A percentile compares a stretch with the other conserved stretches of the same genome.
Conservation (phyloP, 2,888 invertebrate species). For the Dexiosoma caninum region DNA sequence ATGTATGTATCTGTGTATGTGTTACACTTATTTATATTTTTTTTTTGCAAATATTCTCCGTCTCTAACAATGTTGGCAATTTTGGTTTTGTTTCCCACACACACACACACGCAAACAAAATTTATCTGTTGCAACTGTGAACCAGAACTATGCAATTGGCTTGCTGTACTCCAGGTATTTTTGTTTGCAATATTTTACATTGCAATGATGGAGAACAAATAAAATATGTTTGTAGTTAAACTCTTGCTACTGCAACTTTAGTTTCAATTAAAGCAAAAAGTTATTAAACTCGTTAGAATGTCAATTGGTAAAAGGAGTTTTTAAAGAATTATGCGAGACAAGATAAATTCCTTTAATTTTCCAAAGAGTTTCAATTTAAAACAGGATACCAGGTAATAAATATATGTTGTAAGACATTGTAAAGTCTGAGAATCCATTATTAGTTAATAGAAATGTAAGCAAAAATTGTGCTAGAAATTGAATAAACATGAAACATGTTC, state of each 20-base stretch:
- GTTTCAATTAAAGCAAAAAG: background rate
- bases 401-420: background rate
- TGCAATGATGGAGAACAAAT: background rate
- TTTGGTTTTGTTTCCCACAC: too few species aligned
- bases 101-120: slow-evolving; percentile 21
- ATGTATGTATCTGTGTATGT: too few species aligned
- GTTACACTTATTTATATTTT: too few species aligned
- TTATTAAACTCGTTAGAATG: slow-evolving; percentile 33
- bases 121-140: background rate
- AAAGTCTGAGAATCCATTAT: background rate
- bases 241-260: background rate
- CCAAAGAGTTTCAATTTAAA: slow-evolving; percentile 16
- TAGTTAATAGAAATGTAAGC: background rate
- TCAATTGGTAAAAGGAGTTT: background rate
- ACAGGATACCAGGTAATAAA: slow-evolving; percentile 21
- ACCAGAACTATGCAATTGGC: background rate
- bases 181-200: slow-evolving; percentile 10
- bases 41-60: too few species aligned
- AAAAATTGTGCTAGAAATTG: background rate
- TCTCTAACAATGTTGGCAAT: too few species aligned
- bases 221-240: background rate
- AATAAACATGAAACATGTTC: too few species aligned
- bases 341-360: slow-evolving; percentile 19
- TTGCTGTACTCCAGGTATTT: background rate
- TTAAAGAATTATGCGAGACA: slow-evolving; percentile 26